A percentile compares a stretch with the other conserved stretches of the same genome.
Conservation (phyloP, 2,797 vertebrate species). For the Takifugu ocellatus region DNA sequence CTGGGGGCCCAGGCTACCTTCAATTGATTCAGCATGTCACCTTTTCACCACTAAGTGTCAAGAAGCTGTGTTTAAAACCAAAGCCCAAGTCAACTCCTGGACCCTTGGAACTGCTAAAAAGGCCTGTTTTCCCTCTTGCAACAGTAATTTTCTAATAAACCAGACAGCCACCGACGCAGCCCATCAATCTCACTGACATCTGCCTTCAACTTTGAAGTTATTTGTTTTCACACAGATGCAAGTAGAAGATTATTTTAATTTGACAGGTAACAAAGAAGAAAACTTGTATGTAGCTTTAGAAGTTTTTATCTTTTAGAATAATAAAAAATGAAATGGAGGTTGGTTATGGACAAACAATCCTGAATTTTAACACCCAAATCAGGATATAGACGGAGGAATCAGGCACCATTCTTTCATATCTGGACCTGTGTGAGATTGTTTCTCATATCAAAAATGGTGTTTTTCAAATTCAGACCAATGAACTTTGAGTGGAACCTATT, state of each 20-base stretch:
- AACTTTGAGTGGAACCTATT: too few species aligned
- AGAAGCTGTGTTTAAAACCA: constrained; percentile 52
- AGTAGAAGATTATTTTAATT: neutral
- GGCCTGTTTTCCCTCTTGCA: constrained; percentile 19
- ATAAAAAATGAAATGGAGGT: too few species aligned
- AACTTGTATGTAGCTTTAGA: too few species aligned
- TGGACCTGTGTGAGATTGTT: too few species aligned
- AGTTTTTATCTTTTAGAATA: too few species aligned
- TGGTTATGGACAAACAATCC: too few species aligned
- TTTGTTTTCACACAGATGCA: constrained; percentile 13
- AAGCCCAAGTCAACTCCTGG: constrained; percentile 45
- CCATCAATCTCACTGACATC: constrained; percentile 55
- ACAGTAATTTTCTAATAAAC: constrained; percentile 31
- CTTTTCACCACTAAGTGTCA: constrained; percentile 54
- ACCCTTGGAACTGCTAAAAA: constrained; percentile 41
- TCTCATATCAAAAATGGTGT: too few species aligned
- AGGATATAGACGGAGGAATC: too few species aligned
- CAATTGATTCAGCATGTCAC: constrained; percentile 72
- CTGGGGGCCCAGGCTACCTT: constrained; percentile 45
- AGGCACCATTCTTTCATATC: too few species aligned
- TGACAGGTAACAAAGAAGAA: constrained; percentile 10
- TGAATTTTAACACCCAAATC: too few species aligned
- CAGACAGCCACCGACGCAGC: constrained; percentile 31
- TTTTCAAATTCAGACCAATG: too few species aligned
- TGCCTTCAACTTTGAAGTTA: constrained; percentile 27